Evolutionary conservation across 35 echinoderm and acorn worm genomes (phyloP).

Genomic region (Anneissia japonica): DNA sequence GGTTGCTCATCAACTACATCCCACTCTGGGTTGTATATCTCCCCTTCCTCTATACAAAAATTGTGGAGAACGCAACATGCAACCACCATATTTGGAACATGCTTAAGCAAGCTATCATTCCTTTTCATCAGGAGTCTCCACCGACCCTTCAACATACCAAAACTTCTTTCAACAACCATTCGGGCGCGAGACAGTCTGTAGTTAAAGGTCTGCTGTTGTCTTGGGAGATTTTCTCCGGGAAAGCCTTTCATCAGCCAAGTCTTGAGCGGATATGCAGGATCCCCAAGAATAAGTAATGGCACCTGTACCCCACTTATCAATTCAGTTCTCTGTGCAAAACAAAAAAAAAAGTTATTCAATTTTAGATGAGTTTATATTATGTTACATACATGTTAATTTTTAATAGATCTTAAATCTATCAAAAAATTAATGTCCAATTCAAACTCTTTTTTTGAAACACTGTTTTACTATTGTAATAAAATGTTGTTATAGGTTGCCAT

Average conservation of each 20-base stretch:
- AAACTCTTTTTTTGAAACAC: too few species aligned
- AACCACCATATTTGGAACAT: slow-evolving; percentile 17
- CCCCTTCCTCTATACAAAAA: slow-evolving; percentile 44
- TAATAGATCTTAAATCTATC: too few species aligned
- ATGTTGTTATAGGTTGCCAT: too few species aligned
- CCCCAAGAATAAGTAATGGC: slow-evolving; percentile 53
- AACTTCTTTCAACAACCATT: slow-evolving; percentile 48
- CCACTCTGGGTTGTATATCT: background rate
- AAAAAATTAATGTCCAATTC: too few species aligned
- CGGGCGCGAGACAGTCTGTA: slow-evolving; percentile 31
- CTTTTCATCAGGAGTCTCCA: slow-evolving; percentile 52
- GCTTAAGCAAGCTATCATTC: slow-evolving; percentile 25
- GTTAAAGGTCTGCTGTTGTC: slow-evolving; percentile 25
- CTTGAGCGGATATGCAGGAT: slow-evolving; percentile 54
- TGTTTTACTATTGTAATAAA: too few species aligned
- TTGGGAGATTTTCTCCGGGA: slow-evolving; percentile 17
- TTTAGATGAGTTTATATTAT: background rate
- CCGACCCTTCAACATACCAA: slow-evolving; percentile 56
- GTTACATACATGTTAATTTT: too few species aligned
- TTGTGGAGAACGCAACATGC: slow-evolving; percentile 61
- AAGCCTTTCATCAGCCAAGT: slow-evolving; percentile 47
- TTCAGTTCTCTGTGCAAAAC: background rate
- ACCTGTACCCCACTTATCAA: slow-evolving; percentile 41
- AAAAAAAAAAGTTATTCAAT: background rate
- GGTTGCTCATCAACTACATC: slow-evolving; percentile 6